Evolutionary conservation across 2,113 vertebrate genomes (phyloP).

Genomic region (Ciconia maguari): DNA sequence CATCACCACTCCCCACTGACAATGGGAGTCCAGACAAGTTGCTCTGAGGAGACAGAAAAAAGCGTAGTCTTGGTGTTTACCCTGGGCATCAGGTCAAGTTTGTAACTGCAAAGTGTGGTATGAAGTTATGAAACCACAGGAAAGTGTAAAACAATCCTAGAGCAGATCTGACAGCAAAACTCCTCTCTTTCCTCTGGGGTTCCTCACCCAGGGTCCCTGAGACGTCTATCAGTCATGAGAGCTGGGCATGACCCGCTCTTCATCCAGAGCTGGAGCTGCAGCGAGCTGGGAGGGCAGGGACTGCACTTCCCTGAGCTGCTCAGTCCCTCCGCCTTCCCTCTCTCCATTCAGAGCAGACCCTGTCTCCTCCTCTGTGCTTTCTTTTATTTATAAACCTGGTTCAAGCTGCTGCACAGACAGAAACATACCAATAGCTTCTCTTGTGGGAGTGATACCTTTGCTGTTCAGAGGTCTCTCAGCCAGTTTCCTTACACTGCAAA

Average conservation of each 20-base stretch:
- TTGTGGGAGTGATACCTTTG: background rate
- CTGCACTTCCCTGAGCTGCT: rapidly evolving
- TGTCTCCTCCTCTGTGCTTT: background rate
- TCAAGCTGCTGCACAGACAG: background rate
- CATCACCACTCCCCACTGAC: background rate
- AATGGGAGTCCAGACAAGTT: background rate
- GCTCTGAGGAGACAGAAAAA: background rate
- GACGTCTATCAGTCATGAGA: background rate
- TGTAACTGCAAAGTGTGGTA: background rate
- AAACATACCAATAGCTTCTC: background rate
- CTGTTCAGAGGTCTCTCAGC: background rate
- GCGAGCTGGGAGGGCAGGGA: background rate
- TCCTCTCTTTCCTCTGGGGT: background rate
- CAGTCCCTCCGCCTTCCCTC: background rate
- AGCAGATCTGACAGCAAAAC: background rate
- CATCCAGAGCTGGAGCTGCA: background rate
- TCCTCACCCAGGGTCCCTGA: background rate
- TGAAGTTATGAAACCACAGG: background rate
- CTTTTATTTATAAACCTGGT: background rate
- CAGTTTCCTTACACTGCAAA: background rate
- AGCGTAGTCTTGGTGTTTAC: background rate
- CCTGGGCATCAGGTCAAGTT: background rate
- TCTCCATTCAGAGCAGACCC: background rate
- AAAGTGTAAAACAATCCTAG: background rate
- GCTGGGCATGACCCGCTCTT: background rate